Conservation (phyloP, 2,888 invertebrate species). For the Drosophila histrio region DNA sequence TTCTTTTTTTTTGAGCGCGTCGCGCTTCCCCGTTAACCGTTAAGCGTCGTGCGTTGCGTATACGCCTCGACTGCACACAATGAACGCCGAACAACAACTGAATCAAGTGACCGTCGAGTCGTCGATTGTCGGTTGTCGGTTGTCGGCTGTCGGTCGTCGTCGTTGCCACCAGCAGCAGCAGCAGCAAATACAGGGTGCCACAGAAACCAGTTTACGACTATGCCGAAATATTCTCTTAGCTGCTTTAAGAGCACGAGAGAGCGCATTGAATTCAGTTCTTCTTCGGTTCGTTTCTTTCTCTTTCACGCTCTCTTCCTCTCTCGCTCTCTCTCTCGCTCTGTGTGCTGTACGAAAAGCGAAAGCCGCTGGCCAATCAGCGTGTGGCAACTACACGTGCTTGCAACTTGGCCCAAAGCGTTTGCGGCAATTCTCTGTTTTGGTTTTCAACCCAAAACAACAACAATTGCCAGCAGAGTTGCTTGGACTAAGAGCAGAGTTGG, state of each 20-base stretch:
- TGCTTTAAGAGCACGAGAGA: conserved; percentile 26
- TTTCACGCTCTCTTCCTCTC: conserved; percentile 13
- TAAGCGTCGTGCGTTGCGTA: conserved; percentile 47
- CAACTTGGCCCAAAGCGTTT: conserved; percentile 10
- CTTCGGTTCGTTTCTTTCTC: background rate
- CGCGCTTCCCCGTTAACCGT: conserved; percentile 33
- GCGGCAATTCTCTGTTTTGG: conserved; percentile 72
- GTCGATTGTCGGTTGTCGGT: too few species aligned
- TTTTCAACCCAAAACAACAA: conserved; percentile 38
- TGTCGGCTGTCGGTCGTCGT: too few species aligned
- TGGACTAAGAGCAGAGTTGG: background rate
- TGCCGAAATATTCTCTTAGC: conserved; percentile 15
- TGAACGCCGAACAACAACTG: conserved; percentile 77
- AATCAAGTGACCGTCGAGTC: background rate
- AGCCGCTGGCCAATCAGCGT: conserved; percentile 65
- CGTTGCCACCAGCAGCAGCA: conserved; percentile 11
- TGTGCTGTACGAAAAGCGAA: conserved; percentile 67
- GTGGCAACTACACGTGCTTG: conserved; percentile 68
- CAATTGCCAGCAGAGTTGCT: conserved; percentile 15
- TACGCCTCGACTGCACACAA: conserved; percentile 63
- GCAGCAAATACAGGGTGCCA: conserved; percentile 44
- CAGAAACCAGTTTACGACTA: conserved; percentile 45
- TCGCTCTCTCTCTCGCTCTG: conserved; percentile 26
- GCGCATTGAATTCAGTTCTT: background rate
- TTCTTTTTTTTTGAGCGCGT: conserved; percentile 5